These are phyloP conservation scores for Lucinisca nassula DNA, from an alignment of 2,888 invertebrate genomes.

Conservation along the genomic window DNA sequence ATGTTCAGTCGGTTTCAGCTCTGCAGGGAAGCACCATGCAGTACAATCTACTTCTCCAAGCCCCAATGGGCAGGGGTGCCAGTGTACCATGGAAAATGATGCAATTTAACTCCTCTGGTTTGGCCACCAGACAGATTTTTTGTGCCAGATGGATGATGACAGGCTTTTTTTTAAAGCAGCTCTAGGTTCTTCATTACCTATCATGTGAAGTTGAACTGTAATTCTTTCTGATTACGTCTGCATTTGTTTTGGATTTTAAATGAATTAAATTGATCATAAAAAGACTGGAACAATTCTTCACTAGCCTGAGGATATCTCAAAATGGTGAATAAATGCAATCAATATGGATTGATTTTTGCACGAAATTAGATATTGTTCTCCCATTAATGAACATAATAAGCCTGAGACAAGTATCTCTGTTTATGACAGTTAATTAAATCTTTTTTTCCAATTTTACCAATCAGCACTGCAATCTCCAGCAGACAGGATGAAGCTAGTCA, in stretches of 20 bases:
- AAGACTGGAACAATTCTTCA: background rate
- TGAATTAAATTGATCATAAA: constrained; percentile 10
- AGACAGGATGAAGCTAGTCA: constrained; percentile 46
- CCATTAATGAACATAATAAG: constrained; percentile 23
- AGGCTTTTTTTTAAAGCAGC: too few relatives aligned
- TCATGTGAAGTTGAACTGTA: background rate
- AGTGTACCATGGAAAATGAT: too few relatives aligned
- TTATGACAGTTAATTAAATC: constrained; percentile 65
- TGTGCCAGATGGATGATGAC: too few relatives aligned
- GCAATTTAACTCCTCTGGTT: too few relatives aligned
- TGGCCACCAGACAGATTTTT: too few relatives aligned
- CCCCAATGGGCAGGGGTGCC: too few relatives aligned
- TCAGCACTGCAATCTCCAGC: constrained; percentile 38
- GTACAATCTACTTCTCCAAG: too few relatives aligned
- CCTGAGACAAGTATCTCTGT: constrained; percentile 32
- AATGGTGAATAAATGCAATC: constrained; percentile 7
- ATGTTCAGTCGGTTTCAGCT: too few relatives aligned
- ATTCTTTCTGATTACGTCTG: background rate
- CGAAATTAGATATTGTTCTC: constrained; percentile 25
- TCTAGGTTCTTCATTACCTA: too few relatives aligned
- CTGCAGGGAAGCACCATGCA: too few relatives aligned
- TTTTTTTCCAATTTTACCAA: constrained; percentile 26
- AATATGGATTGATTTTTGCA: constrained; percentile 23
- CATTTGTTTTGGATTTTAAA: constrained; percentile 8
- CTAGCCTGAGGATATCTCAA: background rate